phyloP scores from a whole-genome alignment of 2,888 invertebrate species.

The Drosophila crucigera region DNA sequence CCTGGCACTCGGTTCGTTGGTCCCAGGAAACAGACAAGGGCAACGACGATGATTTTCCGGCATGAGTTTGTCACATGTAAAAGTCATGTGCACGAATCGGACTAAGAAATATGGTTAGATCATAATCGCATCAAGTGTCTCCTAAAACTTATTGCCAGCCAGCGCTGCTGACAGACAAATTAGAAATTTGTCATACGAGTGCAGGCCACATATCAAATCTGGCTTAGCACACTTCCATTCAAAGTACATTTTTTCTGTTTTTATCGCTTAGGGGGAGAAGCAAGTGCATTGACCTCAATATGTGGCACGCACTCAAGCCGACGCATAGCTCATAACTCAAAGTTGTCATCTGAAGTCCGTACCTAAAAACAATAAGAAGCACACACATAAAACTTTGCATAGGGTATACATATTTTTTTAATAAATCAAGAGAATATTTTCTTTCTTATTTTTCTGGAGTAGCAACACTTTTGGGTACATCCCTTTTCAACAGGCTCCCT shows the following conservation, averaged over 20 bases:
- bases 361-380: conserved; percentile 71
- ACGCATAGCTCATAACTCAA: conserved; percentile 68
- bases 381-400: conserved; percentile 40
- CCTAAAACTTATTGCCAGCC: conserved; percentile 52
- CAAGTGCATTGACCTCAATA: conserved; percentile 43
- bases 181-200: conserved; percentile 64
- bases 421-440: conserved; percentile 63
- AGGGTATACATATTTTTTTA: conserved; percentile 11
- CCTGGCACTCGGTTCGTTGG: conserved; percentile 41
- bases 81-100: conserved; percentile 64
- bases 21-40: conserved; percentile 19
- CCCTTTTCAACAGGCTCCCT: conserved; percentile 48
- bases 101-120: conserved; percentile 60
- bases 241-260: conserved; percentile 3
- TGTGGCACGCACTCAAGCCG: conserved; percentile 11
- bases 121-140: conserved; percentile 59
- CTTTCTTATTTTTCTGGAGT: conserved; percentile 14
- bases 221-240: conserved; percentile 19
- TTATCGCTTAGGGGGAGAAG: background rate
- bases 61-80: conserved; percentile 56
- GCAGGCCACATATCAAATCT: conserved; percentile 26
- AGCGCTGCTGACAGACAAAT: conserved; percentile 66
- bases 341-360: conserved; percentile 68
- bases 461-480: conserved; percentile 27
- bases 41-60: conserved; percentile 33